Evolutionary conservation across 2,113 vertebrate genomes (phyloP), one percentile per base, ranked within the genome.

Genomic region (Aythya baeri): DNA sequence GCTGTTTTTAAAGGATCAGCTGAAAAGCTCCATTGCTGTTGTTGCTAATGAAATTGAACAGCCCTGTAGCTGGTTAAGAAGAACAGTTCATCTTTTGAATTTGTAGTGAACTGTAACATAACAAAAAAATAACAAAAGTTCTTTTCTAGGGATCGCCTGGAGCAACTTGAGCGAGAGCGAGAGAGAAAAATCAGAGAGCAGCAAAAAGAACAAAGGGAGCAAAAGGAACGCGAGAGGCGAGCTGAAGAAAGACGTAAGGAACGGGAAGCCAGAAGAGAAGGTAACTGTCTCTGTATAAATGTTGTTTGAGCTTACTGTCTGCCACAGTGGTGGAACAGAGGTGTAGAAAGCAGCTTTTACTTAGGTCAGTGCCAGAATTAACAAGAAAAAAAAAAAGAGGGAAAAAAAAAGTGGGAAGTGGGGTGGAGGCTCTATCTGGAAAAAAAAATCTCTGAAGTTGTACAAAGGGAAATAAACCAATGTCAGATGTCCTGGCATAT

Each of bases 181-280:
- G 98, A 99, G 17, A 97, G 98, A 15, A 99, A 99, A 92, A 94
- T 99, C 82, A 97, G 99, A 6, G 99, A 99, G 70, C 99, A 99
- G 93, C 98, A 99, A 82, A 99, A 99, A 91, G 99, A 99, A 11
- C 99, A 99, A 61, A 97, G 99, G 16, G 99, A 99, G 46, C 98
- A 98, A 25, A 99, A 99, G 62, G 99, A 99, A 66, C 89, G 99
- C 0, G 99, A 99, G 52, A 98, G 99, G 66, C 97, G 99, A 75
- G 98, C 98, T 0, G 99, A 99, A 68, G 99, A 99, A 71, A 98
- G 99, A 4, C 98, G 98, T 70, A 99, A 99, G 96, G 99, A 99
- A 34, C 97, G 99, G 11, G 99, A 98, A 23, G 96, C 97, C 34
- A 98, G 99, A 13, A 97, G 99, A 91, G 99, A 99, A 97, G 99